phyloP scores from a whole-genome alignment of 1,140 invertebrate genomes.

The Danaus melanippus region DNA sequence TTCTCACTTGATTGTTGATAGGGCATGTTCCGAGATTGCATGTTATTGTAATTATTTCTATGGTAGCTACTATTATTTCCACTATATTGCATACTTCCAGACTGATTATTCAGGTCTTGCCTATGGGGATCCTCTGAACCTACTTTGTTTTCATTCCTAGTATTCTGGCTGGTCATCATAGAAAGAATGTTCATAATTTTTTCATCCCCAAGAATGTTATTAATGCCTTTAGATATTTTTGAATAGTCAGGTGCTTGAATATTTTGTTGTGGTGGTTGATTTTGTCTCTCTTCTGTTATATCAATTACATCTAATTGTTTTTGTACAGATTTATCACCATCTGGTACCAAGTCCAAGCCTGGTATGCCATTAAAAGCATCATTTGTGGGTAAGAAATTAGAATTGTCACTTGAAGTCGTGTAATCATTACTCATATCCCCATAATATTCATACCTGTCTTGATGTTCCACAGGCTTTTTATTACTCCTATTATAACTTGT shows the following conservation, averaged over 20 bases:
- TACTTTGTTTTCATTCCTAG: not conserved
- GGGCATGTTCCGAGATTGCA: conserved; percentile 11
- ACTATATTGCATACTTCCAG: conserved; percentile 19
- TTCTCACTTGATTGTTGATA: conserved; percentile 23
- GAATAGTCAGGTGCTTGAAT: conserved; percentile 66
- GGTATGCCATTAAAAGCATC: conserved; percentile 72
- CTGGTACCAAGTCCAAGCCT: conserved; percentile 76
- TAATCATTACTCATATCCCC: conserved; percentile 6
- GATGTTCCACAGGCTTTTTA: conserved; percentile 28
- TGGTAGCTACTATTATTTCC: conserved; percentile 25
- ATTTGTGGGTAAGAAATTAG: conserved; percentile 43
- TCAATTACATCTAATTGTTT: conserved; percentile 46
- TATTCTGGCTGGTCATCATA: conserved; percentile 52
- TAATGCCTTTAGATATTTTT: conserved; percentile 74
- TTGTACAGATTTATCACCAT: conserved; percentile 32
- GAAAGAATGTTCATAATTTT: conserved; percentile 75
- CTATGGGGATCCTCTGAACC: not conserved
- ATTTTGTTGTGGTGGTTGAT: conserved; percentile 8
- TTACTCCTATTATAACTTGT: conserved; percentile 31
- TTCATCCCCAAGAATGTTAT: conserved; percentile 74
- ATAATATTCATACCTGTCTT: conserved; percentile 44
- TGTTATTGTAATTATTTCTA: conserved; percentile 18
- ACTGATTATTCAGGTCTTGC: not conserved
- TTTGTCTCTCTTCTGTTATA: conserved; percentile 43
- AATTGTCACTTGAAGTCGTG: conserved; percentile 9